Evolutionary conservation across 2,113 vertebrate species (phyloP), one percentile per base, ranked within the genome.

Genomic region (Salminus brasiliensis): DNA sequence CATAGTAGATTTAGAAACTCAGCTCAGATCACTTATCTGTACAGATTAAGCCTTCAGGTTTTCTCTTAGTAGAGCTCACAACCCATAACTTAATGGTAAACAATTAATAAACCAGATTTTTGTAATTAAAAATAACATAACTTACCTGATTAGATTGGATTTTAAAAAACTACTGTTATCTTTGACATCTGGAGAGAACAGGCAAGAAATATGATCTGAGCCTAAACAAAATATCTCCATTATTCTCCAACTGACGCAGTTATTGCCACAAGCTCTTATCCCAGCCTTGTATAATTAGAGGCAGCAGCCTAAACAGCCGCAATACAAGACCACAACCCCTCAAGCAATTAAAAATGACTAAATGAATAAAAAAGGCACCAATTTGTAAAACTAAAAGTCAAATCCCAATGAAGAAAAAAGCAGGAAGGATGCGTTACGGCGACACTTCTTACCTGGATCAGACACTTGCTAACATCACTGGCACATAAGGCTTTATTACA

Each of bases 391-490:
- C n/a, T n/a, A n/a, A n/a, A n/a, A n/a, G n/a, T n/a, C n/a, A n/a
- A n/a, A n/a, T n/a, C n/a, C n/a, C n/a, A 5, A 52, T 6, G 27
- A 49, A 32, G 4, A 29, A 49, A 6, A 43, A 69, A 62, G 29
- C 47, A 23, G 18, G 30, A 1, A 16, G 30, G n/a, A 29, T 12
- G 29, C 21, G 12, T 29, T 63, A n/a, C 4, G 8, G 15, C 2
- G 29, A 60, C 0, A 63, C 2, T 52, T 34, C 60, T 4, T 91
- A 99, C 98, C 97, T 99, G 98, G 85, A 99, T 97, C 80, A 99
- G 94, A 88, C 98, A 99, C 88, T 99, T 99, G 93, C 98, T 99
- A 91, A 99, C 98, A n/a, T 99, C 98, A 8, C 97, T 98, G 29
- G 98, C 97, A 69, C 98, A 99, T 12, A 99, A 94, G 0, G 97